These are phyloP conservation scores for Laticauda laticaudata DNA, from an alignment of 2,113 vertebrate genomes.

Conservation along the genomic window DNA sequence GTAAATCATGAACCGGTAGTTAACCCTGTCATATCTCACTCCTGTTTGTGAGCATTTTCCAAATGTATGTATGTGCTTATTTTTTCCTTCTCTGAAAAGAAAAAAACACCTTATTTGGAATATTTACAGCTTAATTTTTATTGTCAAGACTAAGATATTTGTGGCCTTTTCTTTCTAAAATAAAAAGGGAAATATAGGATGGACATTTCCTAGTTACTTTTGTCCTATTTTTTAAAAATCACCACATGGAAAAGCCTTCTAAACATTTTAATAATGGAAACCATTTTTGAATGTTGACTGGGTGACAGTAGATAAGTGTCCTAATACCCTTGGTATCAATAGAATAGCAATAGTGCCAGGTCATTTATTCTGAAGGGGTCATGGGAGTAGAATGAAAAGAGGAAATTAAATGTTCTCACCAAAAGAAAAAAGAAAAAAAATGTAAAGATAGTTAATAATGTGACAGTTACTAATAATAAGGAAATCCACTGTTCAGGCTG, in stretches of 20 bases:
- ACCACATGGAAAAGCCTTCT: slow-evolving; percentile 35
- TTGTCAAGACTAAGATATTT: neutral
- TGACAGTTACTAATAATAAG: slow-evolving; percentile 67
- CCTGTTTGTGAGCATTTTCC: neutral
- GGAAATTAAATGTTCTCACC: slow-evolving; percentile 70
- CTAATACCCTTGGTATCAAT: slow-evolving; percentile 42
- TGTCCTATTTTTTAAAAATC: slow-evolving; percentile 13
- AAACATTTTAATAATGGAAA: slow-evolving; percentile 47
- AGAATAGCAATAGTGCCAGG: slow-evolving; percentile 47
- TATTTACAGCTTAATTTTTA: neutral
- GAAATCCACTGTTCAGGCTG: slow-evolving; percentile 63
- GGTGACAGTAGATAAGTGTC: slow-evolving; percentile 34
- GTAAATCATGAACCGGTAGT: too few relatives aligned
- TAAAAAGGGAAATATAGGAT: neutral
- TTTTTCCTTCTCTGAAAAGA: neutral
- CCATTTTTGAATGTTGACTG: slow-evolving; percentile 38
- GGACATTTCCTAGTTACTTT: slow-evolving; percentile 42
- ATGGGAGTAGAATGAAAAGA: slow-evolving; percentile 59
- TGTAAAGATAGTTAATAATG: slow-evolving; percentile 62
- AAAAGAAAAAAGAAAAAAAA: slow-evolving; percentile 41
- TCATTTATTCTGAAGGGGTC: slow-evolving; percentile 55
- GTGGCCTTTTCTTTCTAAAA: slow-evolving; percentile 2
- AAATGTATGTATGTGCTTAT: neutral
- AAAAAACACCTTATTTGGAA: neutral
- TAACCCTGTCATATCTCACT: too few relatives aligned